Conservation (phyloP, 2,113 vertebrate species). For the Bettongia penicillata region DNA sequence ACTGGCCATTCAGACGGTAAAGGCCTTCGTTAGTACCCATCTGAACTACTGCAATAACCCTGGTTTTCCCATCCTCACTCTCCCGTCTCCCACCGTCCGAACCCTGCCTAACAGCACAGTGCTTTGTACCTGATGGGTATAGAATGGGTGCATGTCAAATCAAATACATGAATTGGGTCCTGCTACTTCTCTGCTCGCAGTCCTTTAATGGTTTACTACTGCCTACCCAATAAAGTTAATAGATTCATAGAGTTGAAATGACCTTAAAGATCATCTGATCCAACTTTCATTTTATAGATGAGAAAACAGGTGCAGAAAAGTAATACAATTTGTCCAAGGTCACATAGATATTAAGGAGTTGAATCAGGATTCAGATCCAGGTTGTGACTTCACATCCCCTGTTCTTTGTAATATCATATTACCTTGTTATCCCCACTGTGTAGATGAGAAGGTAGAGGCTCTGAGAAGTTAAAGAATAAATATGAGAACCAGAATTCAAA, state of each 20-base stretch:
- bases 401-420: background rate
- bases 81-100: background rate
- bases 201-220: background rate
- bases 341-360: background rate
- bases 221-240: background rate
- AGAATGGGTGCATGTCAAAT: background rate
- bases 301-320: background rate
- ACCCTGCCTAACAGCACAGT: background rate
- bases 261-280: background rate
- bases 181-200: background rate
- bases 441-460: background rate
- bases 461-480: background rate
- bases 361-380: background rate
- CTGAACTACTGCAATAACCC: background rate
- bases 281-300: background rate
- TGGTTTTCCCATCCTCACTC: background rate
- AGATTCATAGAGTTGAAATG: background rate
- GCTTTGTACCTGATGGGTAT: background rate
- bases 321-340: background rate
- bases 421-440: background rate
- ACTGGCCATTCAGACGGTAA: background rate
- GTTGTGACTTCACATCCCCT: background rate
- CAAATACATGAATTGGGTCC: background rate
- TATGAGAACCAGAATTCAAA: background rate
- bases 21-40: background rate